Percentiles rank a stretch among this genome's conserved stretches.
Conservation (phyloP, 2,888 invertebrate species). For the Steinernema hermaphroditum region DNA sequence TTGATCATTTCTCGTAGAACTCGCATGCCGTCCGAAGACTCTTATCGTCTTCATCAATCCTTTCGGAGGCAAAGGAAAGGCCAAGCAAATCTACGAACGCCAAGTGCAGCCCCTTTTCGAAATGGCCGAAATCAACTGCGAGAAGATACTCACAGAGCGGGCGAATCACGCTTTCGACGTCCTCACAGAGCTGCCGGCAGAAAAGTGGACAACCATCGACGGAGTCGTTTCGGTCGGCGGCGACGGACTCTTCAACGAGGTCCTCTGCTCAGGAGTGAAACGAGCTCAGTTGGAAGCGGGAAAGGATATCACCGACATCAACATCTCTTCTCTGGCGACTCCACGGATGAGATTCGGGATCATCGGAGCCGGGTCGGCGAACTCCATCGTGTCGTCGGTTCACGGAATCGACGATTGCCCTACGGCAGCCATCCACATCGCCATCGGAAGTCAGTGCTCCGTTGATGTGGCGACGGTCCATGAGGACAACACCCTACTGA, state of each 20-base stretch:
- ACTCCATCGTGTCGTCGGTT: conserved; percentile 79
- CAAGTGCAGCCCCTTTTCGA: conserved; percentile 72
- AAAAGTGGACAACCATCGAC: conserved; percentile 45
- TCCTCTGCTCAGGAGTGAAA: conserved; percentile 76
- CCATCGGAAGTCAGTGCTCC: conserved; percentile 76
- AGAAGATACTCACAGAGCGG: conserved; percentile 76
- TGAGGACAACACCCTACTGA: conserved; percentile 71
- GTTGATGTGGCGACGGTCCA: conserved; percentile 80
- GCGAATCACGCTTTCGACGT: conserved; percentile 79
- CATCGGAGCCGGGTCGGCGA: conserved; percentile 76
- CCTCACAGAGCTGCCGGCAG: conserved; percentile 51
- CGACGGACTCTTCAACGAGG: conserved; percentile 83
- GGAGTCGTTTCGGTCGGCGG: conserved; percentile 79
- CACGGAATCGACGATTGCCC: conserved; percentile 81
- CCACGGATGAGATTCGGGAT: conserved; percentile 74
- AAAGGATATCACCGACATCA: conserved; percentile 57
- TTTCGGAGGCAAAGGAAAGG: conserved; percentile 79
- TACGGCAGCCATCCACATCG: conserved; percentile 80
- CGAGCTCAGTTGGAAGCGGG: conserved; percentile 46
- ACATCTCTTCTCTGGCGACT: conserved; percentile 60
- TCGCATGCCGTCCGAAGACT: conserved; percentile 73
- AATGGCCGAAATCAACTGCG: conserved; percentile 69
- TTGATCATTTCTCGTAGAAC: conserved; percentile 41
- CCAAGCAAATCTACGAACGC: conserved; percentile 76
- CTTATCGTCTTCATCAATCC: conserved; percentile 83